Evolutionary conservation across 2,888 invertebrate genomes (phyloP), one percentile per base, ranked within the genome.

Genomic region (Diaphora mendica): DNA sequence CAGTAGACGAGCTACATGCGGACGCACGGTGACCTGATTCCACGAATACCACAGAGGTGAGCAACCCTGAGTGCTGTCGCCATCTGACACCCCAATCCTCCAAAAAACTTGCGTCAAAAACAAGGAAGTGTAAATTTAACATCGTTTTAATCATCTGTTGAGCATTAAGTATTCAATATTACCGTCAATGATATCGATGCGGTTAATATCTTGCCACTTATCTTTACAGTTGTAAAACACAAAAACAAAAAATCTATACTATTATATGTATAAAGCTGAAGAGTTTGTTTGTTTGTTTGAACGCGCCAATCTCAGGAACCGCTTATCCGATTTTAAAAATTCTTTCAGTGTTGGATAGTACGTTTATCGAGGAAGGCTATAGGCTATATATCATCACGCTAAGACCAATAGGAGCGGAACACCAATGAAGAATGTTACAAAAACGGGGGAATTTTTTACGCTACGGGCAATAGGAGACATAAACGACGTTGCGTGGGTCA

Each of bases 1-100:
- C 33, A 55, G 48, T 17, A 55, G n/a, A 48, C 48, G 48, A 30
- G n/a, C 23, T 44, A 23, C 20, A n/a, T 26, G 59, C 15, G n/a
- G 69, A 35, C 69, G 39, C 35, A 68, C 71, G 55, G 68, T 68
- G 76, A 71, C 73, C 73, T 73, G 71, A 72, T 76, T 76, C 73
- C 74, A 76, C 71, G 70, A 82, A 81, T 71, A 75, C 48, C 72
- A 64, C 59, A n/a, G 67, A 64, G 64, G 73, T 33, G 73, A 70
- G 44, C 68, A 64, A 69, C 69, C 71, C 39, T 69, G 26, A 23
- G 23, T 33, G 17, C 26, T 17, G 44, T 30, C 26, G 44, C 30
- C 67, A 67, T 66, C 4, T 33, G 1, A 7, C 15, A 48, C 9
- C 9, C 42, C 20, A 9, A 48, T 42, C 26, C n/a, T n/a, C n/a